Evolutionary conservation across 2,113 vertebrate species (phyloP).

Genomic region (Sylvicapra grimmia): DNA sequence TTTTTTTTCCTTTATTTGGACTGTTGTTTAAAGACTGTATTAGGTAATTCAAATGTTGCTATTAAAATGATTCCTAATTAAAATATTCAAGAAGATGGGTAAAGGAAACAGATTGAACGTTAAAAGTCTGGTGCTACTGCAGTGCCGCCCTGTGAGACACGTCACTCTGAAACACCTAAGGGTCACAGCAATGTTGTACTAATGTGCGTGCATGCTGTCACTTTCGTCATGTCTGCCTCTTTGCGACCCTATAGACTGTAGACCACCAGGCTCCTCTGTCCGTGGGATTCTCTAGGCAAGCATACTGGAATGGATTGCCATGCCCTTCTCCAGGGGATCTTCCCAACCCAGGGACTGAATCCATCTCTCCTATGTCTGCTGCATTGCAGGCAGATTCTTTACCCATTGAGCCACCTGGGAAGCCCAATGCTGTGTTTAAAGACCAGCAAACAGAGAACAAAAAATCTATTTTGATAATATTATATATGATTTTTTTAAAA

Average conservation of each 20-base stretch:
- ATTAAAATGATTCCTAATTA: constrained; percentile 27
- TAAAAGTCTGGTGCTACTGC: background rate
- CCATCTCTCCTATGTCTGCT: background rate
- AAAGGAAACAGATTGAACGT: background rate
- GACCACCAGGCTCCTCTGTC: background rate
- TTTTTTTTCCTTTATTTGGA: background rate
- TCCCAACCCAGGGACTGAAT: background rate
- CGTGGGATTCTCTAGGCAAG: background rate
- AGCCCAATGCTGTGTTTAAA: background rate
- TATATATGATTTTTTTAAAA: background rate
- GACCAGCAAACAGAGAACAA: background rate
- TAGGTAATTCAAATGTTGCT: constrained; percentile 2
- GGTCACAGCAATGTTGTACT: background rate
- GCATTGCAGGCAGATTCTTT: background rate
- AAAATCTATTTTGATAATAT: background rate
- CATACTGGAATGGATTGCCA: background rate
- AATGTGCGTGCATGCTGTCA: accelerated
- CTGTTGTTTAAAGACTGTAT: constrained; percentile 40
- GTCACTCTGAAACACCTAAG: too few relatives aligned
- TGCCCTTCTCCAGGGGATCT: background rate
- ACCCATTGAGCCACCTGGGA: background rate
- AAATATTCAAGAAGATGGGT: constrained; percentile 2
- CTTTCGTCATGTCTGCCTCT: background rate
- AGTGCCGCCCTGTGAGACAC: background rate
- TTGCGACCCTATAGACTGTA: background rate